Percentiles rank a stretch among this genome's conserved stretches.
Evolutionary conservation across 2,888 invertebrate species (phyloP).

Genomic region (Leptinotarsa haldemani): DNA sequence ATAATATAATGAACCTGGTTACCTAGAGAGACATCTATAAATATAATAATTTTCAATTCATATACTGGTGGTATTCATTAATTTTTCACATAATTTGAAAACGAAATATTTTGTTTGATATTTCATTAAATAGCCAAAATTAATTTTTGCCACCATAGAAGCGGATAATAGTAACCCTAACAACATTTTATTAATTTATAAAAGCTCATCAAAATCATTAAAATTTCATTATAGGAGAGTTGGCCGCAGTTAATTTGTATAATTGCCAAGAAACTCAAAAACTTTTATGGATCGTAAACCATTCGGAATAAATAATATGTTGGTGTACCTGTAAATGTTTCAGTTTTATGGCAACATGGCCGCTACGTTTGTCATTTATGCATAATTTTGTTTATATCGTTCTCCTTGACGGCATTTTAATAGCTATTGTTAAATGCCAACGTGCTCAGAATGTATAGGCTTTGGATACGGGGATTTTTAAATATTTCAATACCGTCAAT

Average conservation of each 20-base stretch:
- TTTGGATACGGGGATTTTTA: slow-evolving; percentile 5
- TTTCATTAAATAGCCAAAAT: slow-evolving; percentile 26
- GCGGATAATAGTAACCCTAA: slow-evolving; percentile 39
- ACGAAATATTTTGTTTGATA: not conserved
- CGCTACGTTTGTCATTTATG: slow-evolving; percentile 58
- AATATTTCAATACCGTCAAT: no score
- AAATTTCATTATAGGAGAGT: slow-evolving; percentile 53
- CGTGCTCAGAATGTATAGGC: slow-evolving; percentile 49
- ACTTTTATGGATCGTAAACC: slow-evolving; percentile 61
- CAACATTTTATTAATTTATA: slow-evolving; percentile 57
- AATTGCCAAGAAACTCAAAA: slow-evolving; percentile 63
- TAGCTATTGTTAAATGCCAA: slow-evolving; percentile 53
- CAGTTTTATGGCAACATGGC: slow-evolving; percentile 58
- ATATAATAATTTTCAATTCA: no score
- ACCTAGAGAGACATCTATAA: no score
- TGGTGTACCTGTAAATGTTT: slow-evolving; percentile 57
- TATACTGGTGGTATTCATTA: no score
- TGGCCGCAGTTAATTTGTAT: slow-evolving; percentile 62
- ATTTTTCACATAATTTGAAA: no score
- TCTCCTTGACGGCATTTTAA: slow-evolving; percentile 54
- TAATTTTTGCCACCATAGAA: slow-evolving; percentile 47
- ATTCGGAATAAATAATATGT: slow-evolving; percentile 62
- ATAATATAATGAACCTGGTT: no score
- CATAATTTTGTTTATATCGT: slow-evolving; percentile 54
- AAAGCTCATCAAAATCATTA: slow-evolving; percentile 56